Evolutionary conservation across 1,140 invertebrate genomes (phyloP).

Genomic region (Euglossa dilemma): DNA sequence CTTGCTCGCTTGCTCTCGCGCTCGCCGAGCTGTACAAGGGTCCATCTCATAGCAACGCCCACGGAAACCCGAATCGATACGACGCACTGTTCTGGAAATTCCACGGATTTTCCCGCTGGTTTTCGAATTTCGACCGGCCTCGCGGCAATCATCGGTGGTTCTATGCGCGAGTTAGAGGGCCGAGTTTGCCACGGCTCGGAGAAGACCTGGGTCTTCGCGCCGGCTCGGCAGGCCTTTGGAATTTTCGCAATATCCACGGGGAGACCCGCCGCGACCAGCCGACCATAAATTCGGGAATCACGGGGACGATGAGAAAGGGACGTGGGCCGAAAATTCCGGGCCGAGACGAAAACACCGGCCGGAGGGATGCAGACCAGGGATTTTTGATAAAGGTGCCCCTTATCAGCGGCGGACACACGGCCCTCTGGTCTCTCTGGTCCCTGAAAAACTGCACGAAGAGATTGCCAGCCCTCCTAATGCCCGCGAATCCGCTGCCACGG

Average conservation of each 20-base stretch:
- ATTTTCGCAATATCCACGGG: slow-evolving; percentile 42
- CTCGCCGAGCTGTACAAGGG: slow-evolving; percentile 78
- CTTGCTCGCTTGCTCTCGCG: slow-evolving; percentile 38
- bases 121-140: slow-evolving; percentile 72
- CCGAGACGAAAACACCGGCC: background rate
- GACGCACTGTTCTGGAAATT: slow-evolving; percentile 81
- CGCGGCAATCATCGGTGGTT: background rate
- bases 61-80: slow-evolving; percentile 82
- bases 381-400: slow-evolving; percentile 56
- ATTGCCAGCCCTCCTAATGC: slow-evolving; percentile 52
- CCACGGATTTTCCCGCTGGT: slow-evolving; percentile 77
- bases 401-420: slow-evolving; percentile 49
- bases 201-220: background rate
- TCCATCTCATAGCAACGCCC: slow-evolving; percentile 84
- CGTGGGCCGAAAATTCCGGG: slow-evolving; percentile 15
- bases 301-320: background rate
- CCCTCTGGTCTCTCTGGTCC: slow-evolving; percentile 12
- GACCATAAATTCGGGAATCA: slow-evolving; percentile 50
- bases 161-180: background rate
- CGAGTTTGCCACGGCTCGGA: too few relatives aligned
- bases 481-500: slow-evolving; percentile 33
- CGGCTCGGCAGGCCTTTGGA: background rate
- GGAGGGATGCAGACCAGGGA: background rate
- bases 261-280: background rate
- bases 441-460: slow-evolving; percentile 51